Evolutionary conservation across 2,113 vertebrate genomes (phyloP), one percentile per base, ranked within the genome.

Genomic region (Cinclus cinclus): DNA sequence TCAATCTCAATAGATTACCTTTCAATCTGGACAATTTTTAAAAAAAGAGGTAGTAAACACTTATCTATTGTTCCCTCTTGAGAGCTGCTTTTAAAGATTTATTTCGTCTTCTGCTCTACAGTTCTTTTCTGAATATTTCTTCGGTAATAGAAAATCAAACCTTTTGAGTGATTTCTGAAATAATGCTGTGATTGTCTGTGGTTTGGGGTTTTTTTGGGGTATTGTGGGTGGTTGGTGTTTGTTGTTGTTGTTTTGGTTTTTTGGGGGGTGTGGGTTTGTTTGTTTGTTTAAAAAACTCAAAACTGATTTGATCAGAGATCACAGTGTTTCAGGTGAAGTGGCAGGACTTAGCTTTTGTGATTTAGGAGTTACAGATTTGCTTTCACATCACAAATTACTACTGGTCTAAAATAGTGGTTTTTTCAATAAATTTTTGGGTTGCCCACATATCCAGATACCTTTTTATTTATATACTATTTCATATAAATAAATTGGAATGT

Each of bases 11-110:
- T 76, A 49, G 53, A 90, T 83, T 88, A 39, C 56, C 44, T 92
- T 88, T 90, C 62, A 93, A 60, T 42, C 10, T 28, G 24, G 25
- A 47, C 75, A 77, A 15, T 88, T 75, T 79, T 65, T 90, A 52
- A 8, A 15, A 15, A 44, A 89, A 82, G 62, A 58, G n/a, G n/a
- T 56, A 82, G 30, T 75, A 67, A 96, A 75, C 62, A n/a, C 28
- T 69, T 86, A 56, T 28, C 39, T 84, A 8, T 87, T 94, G 25
- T 82, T 94, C 60, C 1, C 1, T 74, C 64, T 52, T 82, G 65
- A 95, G 55, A 88, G 44, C 49, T 76, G 55, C 35, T 86, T 88
- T 83, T 77, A 86, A 83, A 91, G 65, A 81, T 84, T 70, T 94
- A 31, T 73, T 94, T 91, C n/a, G 50, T 80, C n/a, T 49, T 65